Evolutionary conservation across 37 sponge, comb jelly and placozoan genomes (phyloP), one percentile per base, ranked within the genome.

Genomic region (Bolinopsis microptera): DNA sequence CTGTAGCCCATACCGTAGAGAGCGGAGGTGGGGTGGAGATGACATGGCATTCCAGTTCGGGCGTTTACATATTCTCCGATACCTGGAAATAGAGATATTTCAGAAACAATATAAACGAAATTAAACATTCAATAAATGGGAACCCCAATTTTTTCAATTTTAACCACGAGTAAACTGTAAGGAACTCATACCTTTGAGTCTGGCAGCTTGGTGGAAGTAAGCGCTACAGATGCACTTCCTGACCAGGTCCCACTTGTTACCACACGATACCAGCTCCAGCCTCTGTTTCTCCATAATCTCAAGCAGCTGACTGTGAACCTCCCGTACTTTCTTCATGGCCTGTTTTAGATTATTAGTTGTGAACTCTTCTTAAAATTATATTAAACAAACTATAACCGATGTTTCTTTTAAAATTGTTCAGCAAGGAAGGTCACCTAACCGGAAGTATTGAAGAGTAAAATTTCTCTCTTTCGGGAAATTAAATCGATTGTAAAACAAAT

Each of bases 1-100:
- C 97, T 97, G 93, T 96, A 96, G 21, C 99, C 99, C 99, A 99
- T 99, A 28, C 99, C 99, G 95, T 96, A 99, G 34, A 99, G 95
- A 9, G 98, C 95, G 88, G 98, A 97, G 83, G 99, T 99, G 30
- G 99, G 99, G 83, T 99, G 99, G 8, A 99, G 96, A 80, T 99
- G 97, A 39, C 99, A 99, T 0, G 99, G 99, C 98, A 99, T 99
- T 9, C 99, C 99, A 37, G 95, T 97, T 24, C 99, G 94, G 33
- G 95, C 93, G 94, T 99, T 99, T 3, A 99, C 99, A 92, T 99
- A 99, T 86, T 99, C 99, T 5, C 99, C 99, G 74, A 99, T 97
- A 93, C 99, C 99, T 98, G 97, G 28, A n/a, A 18, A n/a, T 61
- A 18, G 68, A 21, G 77, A 21, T 28, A 76, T 76, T 76, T 32